Conservation (phyloP, 2,797 vertebrate genomes). For the Linurgus olivaceus region DNA sequence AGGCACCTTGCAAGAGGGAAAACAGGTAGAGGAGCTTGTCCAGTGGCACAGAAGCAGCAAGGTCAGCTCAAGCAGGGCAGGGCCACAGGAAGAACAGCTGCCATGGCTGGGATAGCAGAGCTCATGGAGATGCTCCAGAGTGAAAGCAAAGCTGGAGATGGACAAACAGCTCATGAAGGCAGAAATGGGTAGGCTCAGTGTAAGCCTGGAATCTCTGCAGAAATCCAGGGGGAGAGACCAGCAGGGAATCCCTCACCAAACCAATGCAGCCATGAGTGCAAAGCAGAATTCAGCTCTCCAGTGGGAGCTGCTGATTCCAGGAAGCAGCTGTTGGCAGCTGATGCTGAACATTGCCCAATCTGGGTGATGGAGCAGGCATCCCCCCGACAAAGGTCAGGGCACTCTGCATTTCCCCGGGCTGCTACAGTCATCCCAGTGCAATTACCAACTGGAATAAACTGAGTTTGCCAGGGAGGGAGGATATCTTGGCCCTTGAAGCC, state of each 20-base stretch:
- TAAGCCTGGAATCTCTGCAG: constrained; percentile 62
- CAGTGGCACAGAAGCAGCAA: neutral
- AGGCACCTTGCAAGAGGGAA: neutral
- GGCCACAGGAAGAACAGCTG: constrained; percentile 67
- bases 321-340: neutral
- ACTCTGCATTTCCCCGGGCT: neutral
- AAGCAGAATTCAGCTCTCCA: neutral
- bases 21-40: neutral
- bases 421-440: neutral
- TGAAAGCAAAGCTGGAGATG: constrained; percentile 81
- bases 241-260: neutral
- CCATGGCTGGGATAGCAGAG: constrained; percentile 74
- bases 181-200: constrained; percentile 72
- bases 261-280: neutral
- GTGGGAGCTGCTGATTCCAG: neutral
- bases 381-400: neutral
- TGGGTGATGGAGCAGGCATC: neutral
- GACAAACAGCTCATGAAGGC: constrained; percentile 76
- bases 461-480: neutral
- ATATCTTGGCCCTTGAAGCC: neutral
- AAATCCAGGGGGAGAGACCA: constrained; percentile 69
- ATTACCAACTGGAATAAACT: neutral
- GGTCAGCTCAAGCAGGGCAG: neutral
- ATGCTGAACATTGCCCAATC: neutral
- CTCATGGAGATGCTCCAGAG: constrained; percentile 77